Evolutionary conservation across 53 echinoderm and acorn worm species (phyloP).

Genomic region (Astropecten irregularis): DNA sequence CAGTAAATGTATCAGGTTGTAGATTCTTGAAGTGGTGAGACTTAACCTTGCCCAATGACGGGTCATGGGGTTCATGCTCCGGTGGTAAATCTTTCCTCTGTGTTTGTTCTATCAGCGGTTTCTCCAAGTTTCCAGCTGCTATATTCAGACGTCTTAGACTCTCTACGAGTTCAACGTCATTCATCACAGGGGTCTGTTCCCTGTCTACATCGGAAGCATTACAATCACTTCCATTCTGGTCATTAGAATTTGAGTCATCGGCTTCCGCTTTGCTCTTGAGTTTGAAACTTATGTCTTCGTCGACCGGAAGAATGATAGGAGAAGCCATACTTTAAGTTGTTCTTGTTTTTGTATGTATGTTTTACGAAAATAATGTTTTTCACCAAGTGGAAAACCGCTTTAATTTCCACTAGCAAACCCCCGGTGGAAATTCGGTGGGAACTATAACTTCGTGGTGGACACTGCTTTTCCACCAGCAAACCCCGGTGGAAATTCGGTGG

Average conservation of each 20-base stretch:
- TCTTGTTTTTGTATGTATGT: no score
- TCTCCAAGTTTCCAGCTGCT: background rate
- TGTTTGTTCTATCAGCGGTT: background rate
- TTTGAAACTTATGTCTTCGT: background rate
- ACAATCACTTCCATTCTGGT: background rate
- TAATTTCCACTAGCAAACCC: background rate
- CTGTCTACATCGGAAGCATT: background rate
- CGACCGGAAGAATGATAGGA: background rate
- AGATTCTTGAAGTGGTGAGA: background rate
- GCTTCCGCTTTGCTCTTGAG: background rate
- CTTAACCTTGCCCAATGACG: background rate
- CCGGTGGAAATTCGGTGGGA: background rate
- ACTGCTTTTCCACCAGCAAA: background rate
- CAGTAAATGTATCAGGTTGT: background rate
- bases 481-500: background rate
- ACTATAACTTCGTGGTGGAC: background rate
- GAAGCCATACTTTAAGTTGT: background rate
- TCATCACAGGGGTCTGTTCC: background rate
- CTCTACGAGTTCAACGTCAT: background rate
- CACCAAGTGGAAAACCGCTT: no score
- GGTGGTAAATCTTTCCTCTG: background rate
- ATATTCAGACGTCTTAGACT: background rate
- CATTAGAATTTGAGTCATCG: background rate
- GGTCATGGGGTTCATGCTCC: background rate
- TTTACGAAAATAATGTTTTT: background rate